Percentiles rank a stretch among this genome's conserved stretches.
Evolutionary conservation across 2,113 vertebrate genomes (phyloP).

Genomic region (Hyperoodon ampullatus): DNA sequence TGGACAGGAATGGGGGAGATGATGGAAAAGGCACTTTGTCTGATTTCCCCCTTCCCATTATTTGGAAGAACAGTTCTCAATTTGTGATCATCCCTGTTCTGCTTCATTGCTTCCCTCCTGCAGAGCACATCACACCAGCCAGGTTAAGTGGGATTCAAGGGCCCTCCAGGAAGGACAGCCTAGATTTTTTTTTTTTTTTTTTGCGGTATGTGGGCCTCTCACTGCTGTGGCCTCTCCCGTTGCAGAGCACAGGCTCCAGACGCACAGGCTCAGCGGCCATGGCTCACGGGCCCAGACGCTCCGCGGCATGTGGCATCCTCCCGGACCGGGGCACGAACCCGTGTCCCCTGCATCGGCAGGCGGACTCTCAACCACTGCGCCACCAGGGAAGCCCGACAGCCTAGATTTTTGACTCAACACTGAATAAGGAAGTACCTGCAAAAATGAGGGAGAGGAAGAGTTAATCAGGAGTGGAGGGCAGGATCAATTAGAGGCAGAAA

Average conservation of each 20-base stretch:
- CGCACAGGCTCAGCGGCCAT: too few relatives aligned
- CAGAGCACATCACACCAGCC: constrained; percentile 45
- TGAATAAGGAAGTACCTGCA: constrained; percentile 32
- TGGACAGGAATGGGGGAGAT: neutral
- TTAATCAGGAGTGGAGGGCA: constrained; percentile 52
- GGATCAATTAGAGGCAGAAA: constrained; percentile 47
- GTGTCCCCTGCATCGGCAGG: too few relatives aligned
- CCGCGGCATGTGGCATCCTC: too few relatives aligned
- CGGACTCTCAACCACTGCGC: too few relatives aligned
- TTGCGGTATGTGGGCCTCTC: too few relatives aligned
- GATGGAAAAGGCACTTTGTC: constrained; percentile 62
- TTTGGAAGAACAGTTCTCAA: constrained; percentile 71
- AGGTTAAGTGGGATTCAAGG: constrained; percentile 69
- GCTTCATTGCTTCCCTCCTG: constrained; percentile 62
- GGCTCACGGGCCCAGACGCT: too few relatives aligned
- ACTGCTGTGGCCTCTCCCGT: too few relatives aligned
- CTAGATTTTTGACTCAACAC: neutral
- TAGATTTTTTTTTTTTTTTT: too few relatives aligned
- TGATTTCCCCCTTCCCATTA: constrained; percentile 69
- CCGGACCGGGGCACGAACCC: too few relatives aligned
- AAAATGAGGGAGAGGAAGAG: constrained; percentile 42
- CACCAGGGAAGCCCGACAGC: too few relatives aligned
- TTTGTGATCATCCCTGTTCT: constrained; percentile 69
- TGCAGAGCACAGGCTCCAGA: too few relatives aligned
- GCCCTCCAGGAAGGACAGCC: constrained; percentile 56